Evolutionary conservation across 2,888 invertebrate species (phyloP).

Genomic region (Plebejus argus): DNA sequence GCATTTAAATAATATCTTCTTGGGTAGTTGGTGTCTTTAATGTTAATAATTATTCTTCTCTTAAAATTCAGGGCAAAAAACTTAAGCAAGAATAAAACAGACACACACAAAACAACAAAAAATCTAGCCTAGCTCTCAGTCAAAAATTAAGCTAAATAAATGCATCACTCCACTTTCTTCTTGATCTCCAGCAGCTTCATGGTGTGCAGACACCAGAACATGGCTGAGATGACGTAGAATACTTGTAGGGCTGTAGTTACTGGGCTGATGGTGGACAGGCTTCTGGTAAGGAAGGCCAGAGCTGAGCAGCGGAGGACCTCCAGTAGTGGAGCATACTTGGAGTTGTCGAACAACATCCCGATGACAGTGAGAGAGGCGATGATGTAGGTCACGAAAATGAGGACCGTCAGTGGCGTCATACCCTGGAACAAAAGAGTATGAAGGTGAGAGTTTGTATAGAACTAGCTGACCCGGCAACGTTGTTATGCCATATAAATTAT

Average conservation of each 20-base stretch:
- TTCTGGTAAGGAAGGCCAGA: slow-evolving; percentile 74
- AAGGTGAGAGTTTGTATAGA: neutral
- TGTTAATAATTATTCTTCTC: neutral
- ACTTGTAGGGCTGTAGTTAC: slow-evolving; percentile 72
- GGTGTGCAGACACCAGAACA: slow-evolving; percentile 84
- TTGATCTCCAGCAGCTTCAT: slow-evolving; percentile 80
- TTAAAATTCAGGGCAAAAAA: neutral
- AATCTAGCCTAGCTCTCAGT: slow-evolving; percentile 16
- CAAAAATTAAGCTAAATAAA: slow-evolving; percentile 7
- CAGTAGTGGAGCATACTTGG: slow-evolving; percentile 80
- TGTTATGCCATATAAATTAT: no score
- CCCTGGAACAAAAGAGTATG: slow-evolving; percentile 66
- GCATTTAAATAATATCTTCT: neutral
- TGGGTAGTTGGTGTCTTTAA: no score
- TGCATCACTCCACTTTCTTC: slow-evolving; percentile 47
- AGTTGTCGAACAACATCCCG: slow-evolving; percentile 86
- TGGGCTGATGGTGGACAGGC: slow-evolving; percentile 62
- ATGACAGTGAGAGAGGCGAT: slow-evolving; percentile 85
- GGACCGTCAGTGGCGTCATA: slow-evolving; percentile 80
- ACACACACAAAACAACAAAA: neutral
- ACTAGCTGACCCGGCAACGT: no score
- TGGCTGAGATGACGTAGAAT: slow-evolving; percentile 81
- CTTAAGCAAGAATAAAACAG: neutral
- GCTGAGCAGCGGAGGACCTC: slow-evolving; percentile 85
- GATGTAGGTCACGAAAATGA: slow-evolving; percentile 83